These are phyloP conservation scores for Drosophila seguyi DNA, from an alignment of 1,140 invertebrate species.

Conservation along the genomic window DNA sequence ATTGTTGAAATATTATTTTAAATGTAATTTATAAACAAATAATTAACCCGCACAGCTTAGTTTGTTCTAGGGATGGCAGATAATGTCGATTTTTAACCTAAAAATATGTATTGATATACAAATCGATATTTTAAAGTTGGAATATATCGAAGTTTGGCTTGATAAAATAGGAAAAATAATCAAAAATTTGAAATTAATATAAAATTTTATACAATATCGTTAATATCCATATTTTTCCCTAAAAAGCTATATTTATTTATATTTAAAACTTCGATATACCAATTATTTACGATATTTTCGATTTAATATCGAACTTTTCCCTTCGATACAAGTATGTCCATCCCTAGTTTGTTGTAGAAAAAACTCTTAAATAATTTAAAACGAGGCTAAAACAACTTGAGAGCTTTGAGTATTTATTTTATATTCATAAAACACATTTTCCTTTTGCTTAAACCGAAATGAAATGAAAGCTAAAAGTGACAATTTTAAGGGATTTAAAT, in stretches of 20 bases:
- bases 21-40: not conserved
- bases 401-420: conserved; percentile 55
- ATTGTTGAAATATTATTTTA: not conserved
- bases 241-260: too few relatives aligned
- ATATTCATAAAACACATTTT: not conserved
- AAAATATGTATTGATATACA: not conserved
- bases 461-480: conserved; percentile 32
- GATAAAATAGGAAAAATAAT: too few relatives aligned
- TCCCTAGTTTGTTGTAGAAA: not conserved
- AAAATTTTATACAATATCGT: not conserved
- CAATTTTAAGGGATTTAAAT: conserved; percentile 43
- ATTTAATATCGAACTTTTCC: not conserved
- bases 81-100: not conserved
- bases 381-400: conserved; percentile 26
- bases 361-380: conserved; percentile 9
- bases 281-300: not conserved
- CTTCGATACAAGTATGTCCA: not conserved
- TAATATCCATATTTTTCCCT: not conserved
- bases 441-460: not conserved
- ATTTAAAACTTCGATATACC: too few relatives aligned
- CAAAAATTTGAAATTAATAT: too few relatives aligned
- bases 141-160: too few relatives aligned
- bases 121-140: not conserved
- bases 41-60: conserved; percentile 1
- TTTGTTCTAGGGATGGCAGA: not conserved